Conservation (phyloP, 2,888 invertebrate genomes). For the Phania funesta region DNA sequence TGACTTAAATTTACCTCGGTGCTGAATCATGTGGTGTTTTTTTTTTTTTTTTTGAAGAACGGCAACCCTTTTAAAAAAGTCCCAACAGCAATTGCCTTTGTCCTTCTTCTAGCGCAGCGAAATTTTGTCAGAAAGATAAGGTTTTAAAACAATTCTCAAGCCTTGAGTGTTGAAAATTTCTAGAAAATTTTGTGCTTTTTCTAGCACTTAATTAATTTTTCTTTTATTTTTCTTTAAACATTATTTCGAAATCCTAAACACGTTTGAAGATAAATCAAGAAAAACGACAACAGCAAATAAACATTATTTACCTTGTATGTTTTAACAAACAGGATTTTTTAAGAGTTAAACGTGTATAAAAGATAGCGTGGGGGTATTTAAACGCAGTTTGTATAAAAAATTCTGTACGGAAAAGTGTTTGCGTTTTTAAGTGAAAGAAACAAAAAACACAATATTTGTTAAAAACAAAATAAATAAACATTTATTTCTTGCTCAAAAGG, state of each 20-base stretch:
- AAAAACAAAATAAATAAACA: neutral
- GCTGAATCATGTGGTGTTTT: no score
- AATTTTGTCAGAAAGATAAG: no score
- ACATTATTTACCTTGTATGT: conserved; percentile 15
- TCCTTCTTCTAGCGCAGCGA: no score
- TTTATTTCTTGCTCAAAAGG: neutral
- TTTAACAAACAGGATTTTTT: conserved; percentile 46
- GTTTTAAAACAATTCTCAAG: no score
- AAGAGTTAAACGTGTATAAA: conserved; percentile 2
- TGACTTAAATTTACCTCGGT: no score
- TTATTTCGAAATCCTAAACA: conserved; percentile 27
- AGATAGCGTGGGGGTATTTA: neutral
- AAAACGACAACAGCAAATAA: conserved; percentile 20
- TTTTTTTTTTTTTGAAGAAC: no score
- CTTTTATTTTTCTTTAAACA: neutral
- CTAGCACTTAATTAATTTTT: neutral
- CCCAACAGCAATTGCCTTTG: no score
- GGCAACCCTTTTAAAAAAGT: no score
- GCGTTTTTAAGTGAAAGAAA: neutral
- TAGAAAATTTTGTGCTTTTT: neutral
- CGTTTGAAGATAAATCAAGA: conserved; percentile 24
- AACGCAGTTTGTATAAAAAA: neutral
- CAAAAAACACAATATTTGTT: neutral
- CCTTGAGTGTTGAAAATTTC: neutral
- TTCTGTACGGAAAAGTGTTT: neutral